Evolutionary conservation across 2,888 invertebrate species (phyloP).

Genomic region (Falcaria lacertinaria): DNA sequence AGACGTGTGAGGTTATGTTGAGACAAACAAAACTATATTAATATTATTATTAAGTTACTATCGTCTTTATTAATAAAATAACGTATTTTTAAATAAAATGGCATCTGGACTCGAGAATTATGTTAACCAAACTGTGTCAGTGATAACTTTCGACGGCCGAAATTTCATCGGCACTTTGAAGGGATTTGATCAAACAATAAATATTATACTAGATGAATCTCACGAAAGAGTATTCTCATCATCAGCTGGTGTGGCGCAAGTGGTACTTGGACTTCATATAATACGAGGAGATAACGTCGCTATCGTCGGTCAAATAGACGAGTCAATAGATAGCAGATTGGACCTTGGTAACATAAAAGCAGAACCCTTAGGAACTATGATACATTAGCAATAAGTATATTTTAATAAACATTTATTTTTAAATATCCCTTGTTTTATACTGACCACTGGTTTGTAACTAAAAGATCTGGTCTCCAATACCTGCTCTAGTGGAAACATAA

Average conservation of each 20-base stretch:
- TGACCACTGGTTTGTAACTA: constrained; percentile 1
- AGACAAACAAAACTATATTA: not conserved
- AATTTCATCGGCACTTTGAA: constrained; percentile 98
- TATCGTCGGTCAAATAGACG: constrained; percentile 91
- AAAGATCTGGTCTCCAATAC: too few relatives aligned
- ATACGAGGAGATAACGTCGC: constrained; percentile 99
- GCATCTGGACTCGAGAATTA: constrained; percentile 92
- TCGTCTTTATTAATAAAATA: not conserved
- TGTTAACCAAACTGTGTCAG: constrained; percentile 94
- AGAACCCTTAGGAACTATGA: constrained; percentile 90
- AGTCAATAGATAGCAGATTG: constrained; percentile 88
- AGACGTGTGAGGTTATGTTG: not conserved
- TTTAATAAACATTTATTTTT: constrained; percentile 39
- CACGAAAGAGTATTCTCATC: constrained; percentile 99
- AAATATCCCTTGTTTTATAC: constrained; percentile 11
- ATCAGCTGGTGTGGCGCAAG: constrained; percentile 89
- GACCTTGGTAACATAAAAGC: constrained; percentile 90
- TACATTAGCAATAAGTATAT: constrained; percentile 77
- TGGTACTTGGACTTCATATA: constrained; percentile 97
- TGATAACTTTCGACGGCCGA: constrained; percentile 97
- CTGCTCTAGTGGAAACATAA: too few relatives aligned
- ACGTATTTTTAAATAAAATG: constrained; percentile 65
- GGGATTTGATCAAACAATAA: constrained; percentile 99
- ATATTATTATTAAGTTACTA: not conserved
- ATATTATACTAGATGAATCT: constrained; percentile 97